These are phyloP conservation scores for Anagyrus pseudococci DNA, from an alignment of 2,888 invertebrate species.

Conservation along the genomic window DNA sequence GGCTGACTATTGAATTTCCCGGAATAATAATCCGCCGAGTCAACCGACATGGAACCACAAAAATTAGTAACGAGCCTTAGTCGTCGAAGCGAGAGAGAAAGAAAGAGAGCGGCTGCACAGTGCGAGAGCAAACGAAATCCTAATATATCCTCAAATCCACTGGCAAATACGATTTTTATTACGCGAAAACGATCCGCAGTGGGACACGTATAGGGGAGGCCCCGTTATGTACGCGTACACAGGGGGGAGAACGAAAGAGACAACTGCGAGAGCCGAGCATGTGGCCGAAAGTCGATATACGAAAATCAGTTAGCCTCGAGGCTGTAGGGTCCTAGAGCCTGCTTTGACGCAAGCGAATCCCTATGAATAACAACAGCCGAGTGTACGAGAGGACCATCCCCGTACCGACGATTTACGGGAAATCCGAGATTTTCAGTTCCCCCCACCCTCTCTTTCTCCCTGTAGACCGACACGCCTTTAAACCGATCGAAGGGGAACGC, in stretches of 20 bases:
- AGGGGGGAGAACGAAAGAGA: too few relatives aligned
- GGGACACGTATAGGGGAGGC: conserved; percentile 6
- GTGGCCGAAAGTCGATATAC: conserved; percentile 9
- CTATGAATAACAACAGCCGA: conserved; percentile 33
- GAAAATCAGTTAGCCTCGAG: conserved; percentile 30
- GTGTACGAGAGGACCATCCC: background rate
- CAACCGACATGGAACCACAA: too few relatives aligned
- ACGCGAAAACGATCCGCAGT: conserved; percentile 22
- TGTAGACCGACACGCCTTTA: conserved; percentile 1
- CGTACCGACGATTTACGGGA: conserved; percentile 28
- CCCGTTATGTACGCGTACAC: too few relatives aligned
- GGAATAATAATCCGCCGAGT: too few relatives aligned
- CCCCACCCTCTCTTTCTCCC: background rate
- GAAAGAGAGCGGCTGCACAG: too few relatives aligned
- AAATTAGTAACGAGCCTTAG: too few relatives aligned
- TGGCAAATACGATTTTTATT: conserved; percentile 34
- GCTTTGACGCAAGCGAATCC: conserved; percentile 33
- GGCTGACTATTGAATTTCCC: too few relatives aligned
- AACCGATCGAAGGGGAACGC: too few relatives aligned
- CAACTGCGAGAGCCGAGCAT: background rate
- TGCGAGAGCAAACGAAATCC: too few relatives aligned
- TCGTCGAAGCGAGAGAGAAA: too few relatives aligned
- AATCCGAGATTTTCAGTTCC: conserved; percentile 23
- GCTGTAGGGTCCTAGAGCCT: too few relatives aligned
- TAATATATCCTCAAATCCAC: conserved; percentile 27